A percentile compares a stretch with the other conserved stretches of the same genome.
phyloP scores from a whole-genome alignment of 2,888 invertebrate species.

The Apodemia mormo region DNA sequence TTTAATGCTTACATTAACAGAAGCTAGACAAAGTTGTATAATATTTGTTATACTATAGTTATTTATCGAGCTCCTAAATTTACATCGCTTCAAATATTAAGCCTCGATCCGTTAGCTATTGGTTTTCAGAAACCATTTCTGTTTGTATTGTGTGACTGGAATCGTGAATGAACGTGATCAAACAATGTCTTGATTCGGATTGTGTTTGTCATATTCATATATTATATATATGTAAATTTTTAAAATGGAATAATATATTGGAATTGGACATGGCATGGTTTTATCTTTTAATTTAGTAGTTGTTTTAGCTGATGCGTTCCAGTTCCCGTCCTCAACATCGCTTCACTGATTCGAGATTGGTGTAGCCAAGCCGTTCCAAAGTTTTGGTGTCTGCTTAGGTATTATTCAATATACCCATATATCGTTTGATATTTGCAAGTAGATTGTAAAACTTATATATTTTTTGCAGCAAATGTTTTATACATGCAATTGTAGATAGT shows the following conservation, averaged over 20 bases:
- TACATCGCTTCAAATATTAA: slow-evolving; percentile 32
- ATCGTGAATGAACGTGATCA: slow-evolving; percentile 18
- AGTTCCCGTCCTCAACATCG: slow-evolving; percentile 26
- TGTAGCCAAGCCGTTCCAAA: slow-evolving; percentile 23
- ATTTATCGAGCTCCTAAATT: slow-evolving; percentile 55
- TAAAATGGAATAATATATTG: slow-evolving; percentile 19
- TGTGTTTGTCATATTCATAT: background rate
- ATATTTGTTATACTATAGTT: slow-evolving; percentile 62
- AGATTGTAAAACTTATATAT: slow-evolving; percentile 26
- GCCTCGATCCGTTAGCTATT: slow-evolving; percentile 11
- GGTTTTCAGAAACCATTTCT: background rate
- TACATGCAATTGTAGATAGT: slow-evolving; percentile 31
- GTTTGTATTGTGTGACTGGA: slow-evolving; percentile 2
- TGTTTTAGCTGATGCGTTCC: background rate
- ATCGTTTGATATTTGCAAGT: slow-evolving; percentile 24
- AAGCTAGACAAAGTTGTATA: slow-evolving; percentile 63
- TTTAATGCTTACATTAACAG: slow-evolving; percentile 55
- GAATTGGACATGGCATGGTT: slow-evolving; percentile 7
- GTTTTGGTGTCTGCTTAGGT: slow-evolving; percentile 20
- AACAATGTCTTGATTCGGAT: slow-evolving; percentile 23
- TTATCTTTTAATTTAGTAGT: slow-evolving; percentile 1
- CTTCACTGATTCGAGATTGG: slow-evolving; percentile 29
- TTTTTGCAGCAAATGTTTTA: slow-evolving; percentile 25
- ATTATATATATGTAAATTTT: slow-evolving; percentile 20
- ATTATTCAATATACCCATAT: slow-evolving; percentile 14